Conservation (phyloP, 1,140 invertebrate genomes). For the Heterodera carotae region DNA sequence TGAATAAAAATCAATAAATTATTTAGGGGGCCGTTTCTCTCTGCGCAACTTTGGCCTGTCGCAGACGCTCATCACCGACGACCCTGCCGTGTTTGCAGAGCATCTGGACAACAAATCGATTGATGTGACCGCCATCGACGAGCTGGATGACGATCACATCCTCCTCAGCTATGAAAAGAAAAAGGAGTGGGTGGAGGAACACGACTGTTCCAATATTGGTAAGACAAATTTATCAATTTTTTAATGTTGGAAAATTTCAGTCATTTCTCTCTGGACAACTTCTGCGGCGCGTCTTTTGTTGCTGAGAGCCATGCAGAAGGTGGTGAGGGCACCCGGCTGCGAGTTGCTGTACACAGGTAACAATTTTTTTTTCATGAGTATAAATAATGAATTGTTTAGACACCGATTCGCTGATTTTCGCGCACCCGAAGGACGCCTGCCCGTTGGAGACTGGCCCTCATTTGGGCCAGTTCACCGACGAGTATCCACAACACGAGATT, state of each 20-base stretch:
- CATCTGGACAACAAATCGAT: not conserved
- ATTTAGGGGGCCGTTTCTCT: slow-evolving; percentile 3
- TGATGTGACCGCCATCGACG: not conserved
- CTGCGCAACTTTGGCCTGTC: not conserved
- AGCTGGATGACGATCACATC: not conserved
- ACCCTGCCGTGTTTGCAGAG: not conserved
- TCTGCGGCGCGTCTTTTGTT: slow-evolving; percentile 3
- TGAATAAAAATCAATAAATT: not conserved
- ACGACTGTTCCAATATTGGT: slow-evolving; percentile 8
- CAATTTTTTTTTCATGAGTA: too few relatives aligned
- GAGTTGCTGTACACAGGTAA: slow-evolving; percentile 6
- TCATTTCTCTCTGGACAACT: slow-evolving; percentile 18
- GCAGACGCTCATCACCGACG: not conserved
- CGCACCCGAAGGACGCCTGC: not conserved
- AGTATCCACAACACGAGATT: not conserved
- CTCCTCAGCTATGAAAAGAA: not conserved
- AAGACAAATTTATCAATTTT: too few relatives aligned
- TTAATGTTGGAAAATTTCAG: too few relatives aligned
- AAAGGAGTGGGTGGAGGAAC: slow-evolving; percentile 11
- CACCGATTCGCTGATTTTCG: not conserved
- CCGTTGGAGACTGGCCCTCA: not conserved
- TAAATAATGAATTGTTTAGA: not conserved
- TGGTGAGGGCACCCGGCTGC: slow-evolving; percentile 1
- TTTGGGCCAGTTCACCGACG: too few relatives aligned
- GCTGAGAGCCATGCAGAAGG: slow-evolving; percentile 14